Base-by-base conservation (phyloP, 2,888 invertebrate genomes). In the Acanthopleura granulata region DNA sequence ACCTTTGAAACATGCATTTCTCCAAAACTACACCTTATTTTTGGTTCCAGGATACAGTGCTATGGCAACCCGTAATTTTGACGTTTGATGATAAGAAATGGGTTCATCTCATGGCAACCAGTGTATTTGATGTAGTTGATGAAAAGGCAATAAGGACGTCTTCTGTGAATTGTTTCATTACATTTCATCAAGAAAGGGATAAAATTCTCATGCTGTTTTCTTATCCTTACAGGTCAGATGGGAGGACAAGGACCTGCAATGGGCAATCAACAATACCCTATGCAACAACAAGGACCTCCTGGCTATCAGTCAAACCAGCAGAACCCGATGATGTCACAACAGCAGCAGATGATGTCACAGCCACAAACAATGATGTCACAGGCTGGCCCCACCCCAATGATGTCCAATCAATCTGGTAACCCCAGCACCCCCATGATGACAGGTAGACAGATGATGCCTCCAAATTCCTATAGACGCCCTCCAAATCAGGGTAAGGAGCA, bases 251-350 rank as follows among this genome's bases (percentile, higher is more conserved):
- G 22, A 27, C 66, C 66, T 3, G 14, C 4, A 1, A 66, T 66
- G 66, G 22, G 27, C 22, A 27, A 6, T 27, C 66, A 66, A 14
- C 66, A 22, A 6, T 66, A 66, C 66, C 22, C 22, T 16, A 66
- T 66, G 66, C 66, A 66, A 27, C 40, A 40, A 40, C 40, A 57
- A 22, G 57, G 57, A 3, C 57, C 57, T 57, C 29, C 66, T 27
- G 22, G 27, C 3, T 66, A 66, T 27, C 66, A 66, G 27, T 16
- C 22, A 22, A 66, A 66, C 66, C 66, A 66, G 29, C 27, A 27
- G 16, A 66, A 22, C 22, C 66, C 66, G 6, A 66, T 66, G 66
- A 66, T 66, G 66, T 66, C 66, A 66, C 66, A 66, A 66, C 66
- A 62, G 22, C 62, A 62, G 22, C 62, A 15, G n/a, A n/a, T 22